Conservation (phyloP, 1,140 invertebrate species). For the Drosophila paulistorum region DNA sequence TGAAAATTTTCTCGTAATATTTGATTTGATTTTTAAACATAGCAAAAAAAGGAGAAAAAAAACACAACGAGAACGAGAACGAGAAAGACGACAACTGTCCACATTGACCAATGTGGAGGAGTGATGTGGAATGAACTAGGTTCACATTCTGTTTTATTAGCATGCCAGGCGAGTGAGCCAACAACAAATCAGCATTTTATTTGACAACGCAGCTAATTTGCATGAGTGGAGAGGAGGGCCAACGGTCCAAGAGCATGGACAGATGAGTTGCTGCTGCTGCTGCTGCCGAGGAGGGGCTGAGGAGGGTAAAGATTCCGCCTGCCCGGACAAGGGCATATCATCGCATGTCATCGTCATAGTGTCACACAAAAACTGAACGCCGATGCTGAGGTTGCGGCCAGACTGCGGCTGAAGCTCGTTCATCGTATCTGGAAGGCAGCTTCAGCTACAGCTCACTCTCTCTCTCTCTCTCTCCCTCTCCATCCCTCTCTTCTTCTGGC, state of each 20-base stretch:
- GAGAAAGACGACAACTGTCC: slow-evolving; percentile 51
- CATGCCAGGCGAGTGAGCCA: slow-evolving; percentile 56
- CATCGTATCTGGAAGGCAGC: not conserved
- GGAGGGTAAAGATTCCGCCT: too few relatives aligned
- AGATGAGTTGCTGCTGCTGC: not conserved
- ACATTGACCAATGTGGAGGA: slow-evolving; percentile 38
- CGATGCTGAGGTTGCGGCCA: slow-evolving; percentile 55
- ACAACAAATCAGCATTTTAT: slow-evolving; percentile 79
- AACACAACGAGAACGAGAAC: not conserved
- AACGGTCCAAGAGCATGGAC: not conserved
- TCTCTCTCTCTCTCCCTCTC: too few relatives aligned
- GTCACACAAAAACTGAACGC: slow-evolving; percentile 15
- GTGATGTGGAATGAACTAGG: not conserved
- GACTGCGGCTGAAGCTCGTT: slow-evolving; percentile 33
- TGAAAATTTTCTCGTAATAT: slow-evolving; percentile 79
- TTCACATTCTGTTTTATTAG: slow-evolving; percentile 55
- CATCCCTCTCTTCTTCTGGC: not conserved
- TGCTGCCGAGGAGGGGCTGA: too few relatives aligned
- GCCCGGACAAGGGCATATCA: slow-evolving; percentile 24
- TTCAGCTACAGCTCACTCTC: not conserved
- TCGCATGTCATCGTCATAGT: slow-evolving; percentile 54
- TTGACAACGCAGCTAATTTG: slow-evolving; percentile 79
- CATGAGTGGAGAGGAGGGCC: slow-evolving; percentile 51
- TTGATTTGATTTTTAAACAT: slow-evolving; percentile 77
- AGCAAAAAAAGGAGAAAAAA: slow-evolving; percentile 55